Percentiles rank a stretch among this genome's conserved stretches.
phyloP scores from a whole-genome alignment of 53 echinoderm and acorn worm genomes.

The Luidia sarsii region DNA sequence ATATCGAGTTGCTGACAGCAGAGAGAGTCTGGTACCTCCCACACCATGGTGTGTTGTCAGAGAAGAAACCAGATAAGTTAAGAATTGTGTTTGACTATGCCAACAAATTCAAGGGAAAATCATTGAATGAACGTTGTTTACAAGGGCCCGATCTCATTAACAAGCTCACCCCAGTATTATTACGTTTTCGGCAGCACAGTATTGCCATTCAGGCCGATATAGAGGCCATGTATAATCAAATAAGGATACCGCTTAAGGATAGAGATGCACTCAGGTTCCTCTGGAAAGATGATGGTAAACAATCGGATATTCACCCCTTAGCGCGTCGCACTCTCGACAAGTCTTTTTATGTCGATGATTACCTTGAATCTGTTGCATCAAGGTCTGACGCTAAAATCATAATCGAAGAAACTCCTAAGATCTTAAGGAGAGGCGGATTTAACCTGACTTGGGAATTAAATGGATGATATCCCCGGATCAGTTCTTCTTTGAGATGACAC shows the following conservation, averaged over 20 bases:
- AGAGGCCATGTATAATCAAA: no score
- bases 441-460: conserved; percentile 17
- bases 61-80: no score
- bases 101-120: no score
- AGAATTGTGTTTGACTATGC: no score
- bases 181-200: no score
- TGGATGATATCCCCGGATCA: conserved; percentile 33
- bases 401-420: conserved; percentile 28
- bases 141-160: conserved; percentile 51
- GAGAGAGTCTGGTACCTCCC: conserved; percentile 60
- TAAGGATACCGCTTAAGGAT: no score
- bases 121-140: conserved; percentile 47
- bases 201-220: no score
- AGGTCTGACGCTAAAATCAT: conserved; percentile 6
- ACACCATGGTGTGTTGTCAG: conserved; percentile 46
- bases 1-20: conserved; percentile 4
- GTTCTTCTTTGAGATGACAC: conserved; percentile 27
- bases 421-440: conserved; percentile 30
- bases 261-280: conserved; percentile 33
- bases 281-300: not conserved
- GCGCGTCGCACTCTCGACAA: not conserved
- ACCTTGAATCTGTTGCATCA: conserved; percentile 19
- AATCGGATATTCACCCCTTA: not conserved
- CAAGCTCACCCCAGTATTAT: no score
- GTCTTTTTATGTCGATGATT: conserved; percentile 26